Base-by-base conservation (phyloP, 2,888 invertebrate genomes). In the Carabus problematicus region DNA sequence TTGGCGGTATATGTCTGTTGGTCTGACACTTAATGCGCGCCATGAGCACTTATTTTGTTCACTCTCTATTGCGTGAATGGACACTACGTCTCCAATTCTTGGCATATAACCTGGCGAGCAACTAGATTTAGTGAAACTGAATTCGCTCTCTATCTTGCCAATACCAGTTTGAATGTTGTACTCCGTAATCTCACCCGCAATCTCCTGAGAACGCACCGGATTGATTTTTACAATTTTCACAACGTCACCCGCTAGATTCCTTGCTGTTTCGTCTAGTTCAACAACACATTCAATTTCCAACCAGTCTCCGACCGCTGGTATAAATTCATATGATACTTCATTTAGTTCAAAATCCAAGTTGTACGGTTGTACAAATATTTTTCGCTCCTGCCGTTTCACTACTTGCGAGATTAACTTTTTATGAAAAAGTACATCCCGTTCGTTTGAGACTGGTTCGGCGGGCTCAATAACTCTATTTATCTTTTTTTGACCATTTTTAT, bases 241-340 rank as follows among this genome's bases (percentile, higher is more conserved):
- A 47, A 92, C 85, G 81, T 87, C 77, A n/a, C 85, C 86, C 49
- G 73, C 76, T 19, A 82, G 75, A 78, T 85, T 82, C 1, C 82
- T 78, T n/a, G 83, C 83, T 8, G 83, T 77, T 71, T 87, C 86
- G 78, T 90, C 84, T 61, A 87, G 80, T 76, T 89, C 87, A 9
- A 90, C 85, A 72, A 86, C 84, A 60, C 88, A 88, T 70, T 85
- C 85, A 45, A 92, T 75, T 77, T 86, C 85, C 14, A 93, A 76
- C 84, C 89, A 89, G 78, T 93, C 93, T 1, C 92, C 92, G 72
- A 85, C 82, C 14, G 88, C 80, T 1, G 92, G 92, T 45, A 91
- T 79, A 78, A 92, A 90, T 61, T 86, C 85, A 1, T 88, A 85
- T 72, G 83, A 80, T 0, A 90, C 84, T 58, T 84, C 79, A 76